Base-by-base conservation (phyloP, 2,797 vertebrate species). In the Mycteria americana region DNA sequence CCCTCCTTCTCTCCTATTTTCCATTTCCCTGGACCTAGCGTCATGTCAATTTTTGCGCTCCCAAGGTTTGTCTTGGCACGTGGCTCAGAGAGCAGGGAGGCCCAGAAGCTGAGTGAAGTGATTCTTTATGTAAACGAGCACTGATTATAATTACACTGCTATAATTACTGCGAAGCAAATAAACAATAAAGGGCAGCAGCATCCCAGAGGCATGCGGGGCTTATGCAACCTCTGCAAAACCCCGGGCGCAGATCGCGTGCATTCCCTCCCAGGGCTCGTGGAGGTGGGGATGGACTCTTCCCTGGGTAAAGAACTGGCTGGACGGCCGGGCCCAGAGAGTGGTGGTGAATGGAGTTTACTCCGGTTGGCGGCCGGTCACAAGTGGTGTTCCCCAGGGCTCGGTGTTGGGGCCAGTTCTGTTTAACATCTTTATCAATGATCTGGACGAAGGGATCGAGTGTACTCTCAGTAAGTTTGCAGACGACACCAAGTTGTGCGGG, bases 81-180 rank as follows among this genome's bases (percentile, higher is more conserved):
- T 31, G 88, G 86, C 88, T 92, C 1, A 0, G 31, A 22, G 51
- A 23, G 70, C 73, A 4, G n/a, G 70, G 82, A 56, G 79, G 64
- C 13, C 30, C 89, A 62, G 72, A 9, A 91, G 88, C 72, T 9
- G 0, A 93, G 50, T 15, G 15, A 17, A 51, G 82, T 2, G 45
- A 57, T 73, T 69, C 93, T 72, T 76, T 65, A 1, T 89, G 91
- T 88, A 84, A 92, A 95, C 43, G 30, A 70, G 89, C 6, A 5
- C 89, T 74, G 93, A 72, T 92, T 62, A 46, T 93, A 97, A 97
- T 96, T 90, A 72, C 5, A 1, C 77, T 5, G 70, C 91, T 82
- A 28, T 96, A 96, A 96, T 97, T 95, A 46, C 95, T 21, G 59
- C 89, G 79, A 4, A 85, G 85, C 93, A 96, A 97, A 97, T 59